Evolutionary conservation across 2,113 vertebrate species (phyloP), one percentile per base, ranked within the genome.

Genomic region (Leptobrachium leishanense): DNA sequence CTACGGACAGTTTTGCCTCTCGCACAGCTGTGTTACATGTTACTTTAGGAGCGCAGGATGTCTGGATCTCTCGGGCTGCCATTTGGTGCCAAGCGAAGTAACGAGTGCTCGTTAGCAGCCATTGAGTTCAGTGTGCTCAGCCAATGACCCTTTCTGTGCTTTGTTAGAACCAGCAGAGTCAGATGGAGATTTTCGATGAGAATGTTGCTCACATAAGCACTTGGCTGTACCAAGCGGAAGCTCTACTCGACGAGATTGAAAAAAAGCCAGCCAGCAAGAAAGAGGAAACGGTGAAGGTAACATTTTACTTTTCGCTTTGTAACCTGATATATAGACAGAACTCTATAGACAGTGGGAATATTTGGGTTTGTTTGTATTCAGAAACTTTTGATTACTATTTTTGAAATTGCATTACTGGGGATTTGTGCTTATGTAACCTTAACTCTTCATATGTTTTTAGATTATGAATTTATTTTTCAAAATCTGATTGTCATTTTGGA

Each of bases 161-260:
- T 46, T 68, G 85, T 63, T 78, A 99, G 97, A 96, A 91, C 87
- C 97, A 98, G 83, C 95, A 95, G 86, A 95, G 92, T 42, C 97
- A 98, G 84, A 89, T 99, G 88, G 98, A 99, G 85, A 95, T 97
- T 63, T 97, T 98, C 82, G 97, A 99, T 8, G 97, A 97, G 84
- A 97, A 96, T 83, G 90, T 99, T 84, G 98, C 98, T 79, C 97
- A 99, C 89, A 96, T 99, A 90, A 98, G 96, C 88, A 98, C 98
- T 59, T 99, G 97, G 97, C 92, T 99, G 13, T 99, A 98, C 87
- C 96, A 98, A 89, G 97, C 97, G 2, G 96, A 98, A 92, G 95
- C 98, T 55, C 92, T 94, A 15, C 81, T 99, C 86, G 98, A 99
- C 82, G 98, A 99, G 84, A 95, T 94, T 0, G 97, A 98, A 87